Base-by-base conservation (phyloP, 2,888 invertebrate species). In the Lycophotia porphyrea region DNA sequence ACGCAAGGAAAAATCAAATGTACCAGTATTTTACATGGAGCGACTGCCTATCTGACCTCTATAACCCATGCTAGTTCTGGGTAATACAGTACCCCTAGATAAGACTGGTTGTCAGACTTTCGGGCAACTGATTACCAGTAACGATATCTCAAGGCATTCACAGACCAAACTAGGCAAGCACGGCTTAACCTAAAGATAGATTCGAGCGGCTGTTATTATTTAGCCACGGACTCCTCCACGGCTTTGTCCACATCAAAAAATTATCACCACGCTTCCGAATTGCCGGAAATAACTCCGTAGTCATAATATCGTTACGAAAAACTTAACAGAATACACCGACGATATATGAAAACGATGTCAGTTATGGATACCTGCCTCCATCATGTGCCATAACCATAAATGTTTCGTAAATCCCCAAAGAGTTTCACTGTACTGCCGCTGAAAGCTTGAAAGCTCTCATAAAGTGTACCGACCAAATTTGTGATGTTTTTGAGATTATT, bases 351-450 rank as follows among this genome's bases (percentile, higher is more conserved):
- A 88, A 87, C 74, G 81, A 81, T 70, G 73, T 34, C 42, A 49
- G 81, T 78, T 82, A 88, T 82, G 78, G 80, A 84, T 85, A 85
- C 76, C 78, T 75, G 75, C 72, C 74, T 64, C 77, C 84, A 86
- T 87, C 72, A 78, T 74, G 70, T 79, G 76, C 71, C 70, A 82
- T 84, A 80, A 83, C 73, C 87, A 76, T 88, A 81, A 86, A 83
- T 86, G 86, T 78, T 78, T 55, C 36, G 72, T 80, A 80, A 82
- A 80, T 83, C 77, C 87, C 76, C 61, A 55, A 60, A 73, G 88
- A 86, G 79, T 79, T 82, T 78, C 68, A 86, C 65, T 74, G 81
- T 64, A 65, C 67, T 74, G 79, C 64, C 76, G 13, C 67, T 76
- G 76, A 75, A 84, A 84, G 78, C 69, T 78, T 67, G 34, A n/a